Evolutionary conservation across 2,113 vertebrate species (phyloP).

Genomic region (Lepisosteus oculatus): DNA sequence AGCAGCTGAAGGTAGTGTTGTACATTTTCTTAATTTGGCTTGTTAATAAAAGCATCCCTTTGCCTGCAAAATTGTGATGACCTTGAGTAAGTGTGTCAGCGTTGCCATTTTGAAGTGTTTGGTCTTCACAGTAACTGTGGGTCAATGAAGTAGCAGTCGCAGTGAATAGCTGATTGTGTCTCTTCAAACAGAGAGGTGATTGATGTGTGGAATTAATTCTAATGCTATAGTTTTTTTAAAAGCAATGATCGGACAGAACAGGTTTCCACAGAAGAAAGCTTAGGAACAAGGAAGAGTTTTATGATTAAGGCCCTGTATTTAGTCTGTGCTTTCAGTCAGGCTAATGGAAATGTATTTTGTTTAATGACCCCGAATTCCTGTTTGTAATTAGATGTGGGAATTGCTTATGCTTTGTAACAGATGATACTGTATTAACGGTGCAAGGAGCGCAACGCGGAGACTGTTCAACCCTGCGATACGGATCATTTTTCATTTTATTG

Average conservation of each 20-base stretch:
- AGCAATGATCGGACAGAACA: neutral
- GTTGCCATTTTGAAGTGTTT: neutral
- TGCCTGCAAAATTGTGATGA: neutral
- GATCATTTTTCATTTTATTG: slow-evolving; percentile 82
- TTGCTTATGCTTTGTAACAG: slow-evolving; percentile 86
- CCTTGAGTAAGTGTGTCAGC: slow-evolving; percentile 19
- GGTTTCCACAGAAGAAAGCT: too few relatives aligned
- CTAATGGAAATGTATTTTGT: slow-evolving; percentile 87
- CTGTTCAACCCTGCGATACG: slow-evolving; percentile 68
- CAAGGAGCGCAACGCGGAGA: slow-evolving; percentile 75
- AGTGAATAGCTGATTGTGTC: slow-evolving; percentile 16
- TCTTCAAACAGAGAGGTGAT: slow-evolving; percentile 1
- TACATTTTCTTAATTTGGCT: too few relatives aligned
- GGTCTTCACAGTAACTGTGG: neutral
- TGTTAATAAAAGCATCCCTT: too few relatives aligned
- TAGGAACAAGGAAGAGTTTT: neutral
- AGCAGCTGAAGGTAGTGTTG: too few relatives aligned
- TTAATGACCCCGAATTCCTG: slow-evolving; percentile 88
- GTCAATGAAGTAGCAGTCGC: slow-evolving; percentile 14
- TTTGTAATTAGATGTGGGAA: slow-evolving; percentile 93
- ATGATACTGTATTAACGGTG: slow-evolving; percentile 89
- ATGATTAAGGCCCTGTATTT: slow-evolving; percentile 18
- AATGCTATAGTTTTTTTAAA: neutral
- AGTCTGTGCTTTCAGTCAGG: slow-evolving; percentile 52
- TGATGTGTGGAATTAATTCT: slow-evolving; percentile 1